Evolutionary conservation across 2,888 invertebrate species (phyloP).

Genomic region (Nineta flava): DNA sequence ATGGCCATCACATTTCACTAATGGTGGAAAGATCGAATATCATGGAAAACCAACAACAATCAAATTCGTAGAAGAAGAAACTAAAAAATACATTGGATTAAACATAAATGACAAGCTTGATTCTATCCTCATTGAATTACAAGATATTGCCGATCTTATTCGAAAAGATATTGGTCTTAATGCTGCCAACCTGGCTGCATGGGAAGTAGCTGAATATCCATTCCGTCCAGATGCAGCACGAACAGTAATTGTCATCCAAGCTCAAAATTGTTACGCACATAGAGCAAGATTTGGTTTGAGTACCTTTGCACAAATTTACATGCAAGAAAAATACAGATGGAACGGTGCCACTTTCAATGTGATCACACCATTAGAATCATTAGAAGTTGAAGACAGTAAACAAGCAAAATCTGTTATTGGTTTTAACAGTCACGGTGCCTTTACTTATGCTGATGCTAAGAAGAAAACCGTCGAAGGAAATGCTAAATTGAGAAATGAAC

Average conservation of each 20-base stretch:
- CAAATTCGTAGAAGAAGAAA: conserved; percentile 20
- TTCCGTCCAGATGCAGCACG: conserved; percentile 64
- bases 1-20: conserved; percentile 41
- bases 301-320: neutral
- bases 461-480: conserved; percentile 42
- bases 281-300: neutral
- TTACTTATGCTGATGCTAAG: conserved; percentile 44
- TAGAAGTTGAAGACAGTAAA: conserved; percentile 38
- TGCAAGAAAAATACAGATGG: neutral
- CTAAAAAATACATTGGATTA: conserved; percentile 18
- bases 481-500: conserved; percentile 34
- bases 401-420: conserved; percentile 40
- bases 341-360: conserved; percentile 41
- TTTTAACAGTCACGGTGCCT: conserved; percentile 39
- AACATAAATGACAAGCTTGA: conserved; percentile 17
- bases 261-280: neutral
- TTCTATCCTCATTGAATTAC: conserved; percentile 13
- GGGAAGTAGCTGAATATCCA: conserved; percentile 46
- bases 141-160: neutral
- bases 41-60: conserved; percentile 32
- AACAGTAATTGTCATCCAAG: conserved; percentile 20
- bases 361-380: conserved; percentile 38
- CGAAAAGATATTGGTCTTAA: conserved; percentile 19
- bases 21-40: conserved; percentile 32
- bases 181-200: conserved; percentile 44